Base-by-base conservation (phyloP, 2,797 vertebrate genomes). In the Cirrhinus mrigala region DNA sequence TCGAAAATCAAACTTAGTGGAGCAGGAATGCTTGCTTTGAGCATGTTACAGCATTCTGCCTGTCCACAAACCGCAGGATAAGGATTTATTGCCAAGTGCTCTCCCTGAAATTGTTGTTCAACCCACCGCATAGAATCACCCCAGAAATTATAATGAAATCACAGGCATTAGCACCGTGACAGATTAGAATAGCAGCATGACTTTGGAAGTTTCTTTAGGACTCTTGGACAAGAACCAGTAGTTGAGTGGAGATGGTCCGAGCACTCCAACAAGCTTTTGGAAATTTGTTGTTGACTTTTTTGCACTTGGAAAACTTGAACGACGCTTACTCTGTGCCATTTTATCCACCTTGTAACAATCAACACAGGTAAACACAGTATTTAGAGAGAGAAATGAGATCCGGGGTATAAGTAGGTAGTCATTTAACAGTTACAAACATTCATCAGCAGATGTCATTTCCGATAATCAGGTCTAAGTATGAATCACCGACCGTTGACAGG, bases 11-110 rank as follows among this genome's bases (percentile, higher is more conserved):
- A 81, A 22, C 79, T 70, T 40, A 56, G 33, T 70, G 22, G 29
- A 81, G 79, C 79, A 70, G 50, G 33, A 81, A 81, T 70, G 64
- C 66, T 81, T 70, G 79, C 79, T 81, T 70, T 81, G 79, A 70
- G 50, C 68, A 70, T 70, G 79, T 70, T 70, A 81, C 79, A 69
- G 48, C 33, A 81, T 69, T 81, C 79, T 56, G 79, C 66, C 64
- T 70, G 48, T 70, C 79, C 79, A 18, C 50, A 81, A 70, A 70
- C 79, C 50, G 3, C 79, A 70, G 79, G 66, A 56, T 56, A 70
- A 81, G 50, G 64, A 81, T 81, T 81, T 70, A 81, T 81, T 56
- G 79, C 79, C 66, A 81, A 81, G 79, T 54, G 79, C 48, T 69
- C 79, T 68, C 64, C 22, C 66, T 69, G 79, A 81, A 54, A 70